Evolutionary conservation across 2,113 vertebrate genomes (phyloP).

Genomic region (Corythornis madagascariensis): DNA sequence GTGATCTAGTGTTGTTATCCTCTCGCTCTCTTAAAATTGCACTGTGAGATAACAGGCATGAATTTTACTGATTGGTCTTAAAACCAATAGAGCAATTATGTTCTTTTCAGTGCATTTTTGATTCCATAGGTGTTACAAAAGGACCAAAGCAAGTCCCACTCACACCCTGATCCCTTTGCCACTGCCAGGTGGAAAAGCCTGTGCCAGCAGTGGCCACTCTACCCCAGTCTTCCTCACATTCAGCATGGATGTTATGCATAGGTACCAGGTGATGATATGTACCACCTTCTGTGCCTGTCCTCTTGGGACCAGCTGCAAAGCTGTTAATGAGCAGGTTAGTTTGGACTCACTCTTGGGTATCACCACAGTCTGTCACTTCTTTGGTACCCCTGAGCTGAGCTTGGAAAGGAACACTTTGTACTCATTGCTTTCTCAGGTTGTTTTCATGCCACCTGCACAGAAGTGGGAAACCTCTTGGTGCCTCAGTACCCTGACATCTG

Average conservation of each 20-base stretch:
- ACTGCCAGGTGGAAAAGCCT: background rate
- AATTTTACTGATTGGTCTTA: background rate
- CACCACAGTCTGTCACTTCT: background rate
- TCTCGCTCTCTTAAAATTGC: background rate
- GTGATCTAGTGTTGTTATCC: background rate
- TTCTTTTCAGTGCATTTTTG: background rate
- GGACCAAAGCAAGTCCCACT: background rate
- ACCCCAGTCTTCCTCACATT: fast-evolving
- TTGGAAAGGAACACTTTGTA: fast-evolving
- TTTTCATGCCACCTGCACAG: background rate
- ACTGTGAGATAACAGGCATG: background rate
- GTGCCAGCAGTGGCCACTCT: background rate
- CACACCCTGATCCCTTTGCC: background rate
- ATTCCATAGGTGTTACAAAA: background rate
- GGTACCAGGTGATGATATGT: background rate
- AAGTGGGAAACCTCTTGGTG: fast-evolving
- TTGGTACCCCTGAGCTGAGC: background rate
- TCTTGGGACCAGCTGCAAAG: background rate
- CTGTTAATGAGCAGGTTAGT: background rate
- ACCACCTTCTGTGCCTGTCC: background rate
- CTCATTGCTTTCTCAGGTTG: fast-evolving
- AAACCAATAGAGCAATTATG: background rate
- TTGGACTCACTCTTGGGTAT: background rate
- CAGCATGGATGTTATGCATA: fast-evolving
- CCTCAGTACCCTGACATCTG: background rate